Evolutionary conservation across 2,888 invertebrate genomes (phyloP).

Genomic region (Cetonia aurata): DNA sequence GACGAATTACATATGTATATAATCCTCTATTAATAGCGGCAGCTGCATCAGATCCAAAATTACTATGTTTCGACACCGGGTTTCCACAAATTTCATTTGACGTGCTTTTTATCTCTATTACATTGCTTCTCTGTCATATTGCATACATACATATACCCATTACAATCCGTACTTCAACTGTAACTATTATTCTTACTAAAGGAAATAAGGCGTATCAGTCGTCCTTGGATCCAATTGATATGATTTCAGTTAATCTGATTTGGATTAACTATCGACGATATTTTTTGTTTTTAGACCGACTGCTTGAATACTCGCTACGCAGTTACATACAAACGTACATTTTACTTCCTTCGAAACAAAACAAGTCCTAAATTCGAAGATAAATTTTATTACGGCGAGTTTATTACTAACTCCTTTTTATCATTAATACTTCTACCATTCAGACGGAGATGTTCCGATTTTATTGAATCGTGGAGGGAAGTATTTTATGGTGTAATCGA

Average conservation of each 20-base stretch:
- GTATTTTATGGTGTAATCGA: slow-evolving; percentile 22
- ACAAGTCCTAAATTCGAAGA: slow-evolving; percentile 23
- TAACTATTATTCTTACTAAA: background rate
- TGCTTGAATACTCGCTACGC: background rate
- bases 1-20: slow-evolving; percentile 35
- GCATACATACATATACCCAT: no score
- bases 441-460: slow-evolving; percentile 11
- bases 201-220: background rate
- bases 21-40: slow-evolving; percentile 37
- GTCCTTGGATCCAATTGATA: slow-evolving; percentile 20
- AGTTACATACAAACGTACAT: slow-evolving; percentile 1
- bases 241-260: slow-evolving; percentile 30
- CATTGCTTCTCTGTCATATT: background rate
- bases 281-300: slow-evolving; percentile 17
- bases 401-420: slow-evolving; percentile 32
- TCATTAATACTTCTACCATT: slow-evolving; percentile 13
- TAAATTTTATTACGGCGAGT: slow-evolving; percentile 27
- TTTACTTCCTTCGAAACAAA: slow-evolving; percentile 22
- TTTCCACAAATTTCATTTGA: slow-evolving; percentile 36
- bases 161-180: background rate
- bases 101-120: slow-evolving; percentile 12
- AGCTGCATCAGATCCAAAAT: slow-evolving; percentile 38
- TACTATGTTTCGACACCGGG: slow-evolving; percentile 25
- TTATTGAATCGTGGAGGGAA: slow-evolving; percentile 24
- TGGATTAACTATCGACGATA: slow-evolving; percentile 29